These are phyloP conservation scores for Chiridota heheva DNA, from an alignment of 35 echinoderm and acorn worm species.

Conservation along the genomic window DNA sequence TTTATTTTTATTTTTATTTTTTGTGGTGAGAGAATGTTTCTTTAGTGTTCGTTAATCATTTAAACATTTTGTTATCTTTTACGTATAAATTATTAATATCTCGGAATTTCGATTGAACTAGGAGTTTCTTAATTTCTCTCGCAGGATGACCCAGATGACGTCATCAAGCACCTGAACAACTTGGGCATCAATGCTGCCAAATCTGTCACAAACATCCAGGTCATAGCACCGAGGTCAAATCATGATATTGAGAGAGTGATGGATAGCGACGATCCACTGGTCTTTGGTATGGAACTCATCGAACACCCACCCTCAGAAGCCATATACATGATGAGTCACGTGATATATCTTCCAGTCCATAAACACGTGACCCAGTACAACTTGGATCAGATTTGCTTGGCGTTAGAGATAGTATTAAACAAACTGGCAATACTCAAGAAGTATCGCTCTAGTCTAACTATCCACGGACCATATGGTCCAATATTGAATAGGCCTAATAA, in stretches of 20 bases:
- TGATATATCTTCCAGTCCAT: slow-evolving; percentile 95
- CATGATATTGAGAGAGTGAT: background rate
- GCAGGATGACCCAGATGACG: slow-evolving; percentile 83
- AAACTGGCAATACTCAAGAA: slow-evolving; percentile 69
- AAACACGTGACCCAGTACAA: slow-evolving; percentile 80
- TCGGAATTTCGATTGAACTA: no score
- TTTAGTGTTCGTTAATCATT: no score
- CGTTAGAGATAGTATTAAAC: slow-evolving; percentile 66
- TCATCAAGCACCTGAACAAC: slow-evolving; percentile 73
- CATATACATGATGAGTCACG: slow-evolving; percentile 68
- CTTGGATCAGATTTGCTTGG: slow-evolving; percentile 78
- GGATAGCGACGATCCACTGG: slow-evolving; percentile 13
- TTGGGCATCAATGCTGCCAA: slow-evolving; percentile 70
- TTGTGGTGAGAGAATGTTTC: no score
- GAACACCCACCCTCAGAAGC: slow-evolving; percentile 58
- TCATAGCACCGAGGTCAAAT: slow-evolving; percentile 27
- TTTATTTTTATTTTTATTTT: no score
- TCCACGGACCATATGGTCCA: slow-evolving; percentile 57
- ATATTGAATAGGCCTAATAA: slow-evolving; percentile 7
- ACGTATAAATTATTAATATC: no score
- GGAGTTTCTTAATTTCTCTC: background rate
- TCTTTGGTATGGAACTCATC: slow-evolving; percentile 31
- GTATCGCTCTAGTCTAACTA: slow-evolving; percentile 45
- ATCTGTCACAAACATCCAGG: slow-evolving; percentile 22
- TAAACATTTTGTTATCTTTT: no score